Percentiles rank a stretch among this genome's conserved stretches.
Evolutionary conservation across 2,888 invertebrate genomes (phyloP).

Genomic region (Drosophila gaucha): DNA sequence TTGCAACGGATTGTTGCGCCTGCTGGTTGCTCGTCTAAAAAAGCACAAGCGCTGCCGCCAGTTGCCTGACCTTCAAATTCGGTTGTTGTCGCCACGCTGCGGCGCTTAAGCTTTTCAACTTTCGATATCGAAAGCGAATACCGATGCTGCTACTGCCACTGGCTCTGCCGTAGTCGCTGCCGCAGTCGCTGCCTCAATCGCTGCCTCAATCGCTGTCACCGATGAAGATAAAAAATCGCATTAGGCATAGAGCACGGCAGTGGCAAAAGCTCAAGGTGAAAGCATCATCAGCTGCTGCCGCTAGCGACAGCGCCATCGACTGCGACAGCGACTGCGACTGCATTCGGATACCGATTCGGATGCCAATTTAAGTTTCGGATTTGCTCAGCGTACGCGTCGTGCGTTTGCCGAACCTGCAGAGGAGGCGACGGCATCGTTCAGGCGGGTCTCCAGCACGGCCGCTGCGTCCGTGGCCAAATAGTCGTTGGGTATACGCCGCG

Average conservation of each 20-base stretch:
- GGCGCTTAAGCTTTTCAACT: conserved; percentile 49
- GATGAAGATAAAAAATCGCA: conserved; percentile 43
- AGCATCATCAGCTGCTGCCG: conserved; percentile 50
- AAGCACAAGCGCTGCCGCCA: conserved; percentile 26
- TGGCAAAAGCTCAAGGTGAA: conserved; percentile 72
- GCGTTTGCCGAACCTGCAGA: conserved; percentile 55
- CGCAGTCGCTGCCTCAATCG: neutral
- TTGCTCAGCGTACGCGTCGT: conserved; percentile 57
- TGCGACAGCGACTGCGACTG: conserved; percentile 45
- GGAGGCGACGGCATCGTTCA: conserved; percentile 30
- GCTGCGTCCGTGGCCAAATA: conserved; percentile 72
- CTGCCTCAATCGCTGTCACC: conserved; percentile 6
- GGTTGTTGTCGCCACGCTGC: conserved; percentile 25
- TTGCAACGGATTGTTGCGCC: conserved; percentile 54
- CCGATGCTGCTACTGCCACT: neutral
- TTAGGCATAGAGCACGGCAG: conserved; percentile 18
- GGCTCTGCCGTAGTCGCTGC: neutral
- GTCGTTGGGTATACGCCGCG: conserved; percentile 84
- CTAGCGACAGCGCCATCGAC: neutral
- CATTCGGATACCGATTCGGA: conserved; percentile 55
- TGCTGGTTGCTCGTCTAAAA: conserved; percentile 15
- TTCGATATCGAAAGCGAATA: conserved; percentile 58
- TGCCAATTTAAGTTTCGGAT: conserved; percentile 55
- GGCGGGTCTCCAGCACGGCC: conserved; percentile 79
- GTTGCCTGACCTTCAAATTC: conserved; percentile 50